A percentile compares a stretch with the other conserved stretches of the same genome.
phyloP scores from a whole-genome alignment of 2,888 invertebrate species.

The Pegoplata infirma region DNA sequence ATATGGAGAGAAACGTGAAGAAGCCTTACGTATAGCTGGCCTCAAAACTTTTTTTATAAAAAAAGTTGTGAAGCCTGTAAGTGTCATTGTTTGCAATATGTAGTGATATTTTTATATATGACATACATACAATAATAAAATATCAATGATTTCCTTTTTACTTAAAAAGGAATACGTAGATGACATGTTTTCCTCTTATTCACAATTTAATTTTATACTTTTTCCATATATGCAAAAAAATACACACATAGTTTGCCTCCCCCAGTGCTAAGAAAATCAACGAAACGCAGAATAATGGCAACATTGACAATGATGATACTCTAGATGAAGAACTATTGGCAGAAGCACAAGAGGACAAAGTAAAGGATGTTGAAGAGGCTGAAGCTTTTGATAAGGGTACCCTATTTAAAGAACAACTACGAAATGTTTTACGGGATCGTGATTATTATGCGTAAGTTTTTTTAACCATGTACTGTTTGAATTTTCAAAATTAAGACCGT shows the following conservation, averaged over 20 bases:
- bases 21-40: conserved; percentile 91
- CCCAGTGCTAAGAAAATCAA: conserved; percentile 72
- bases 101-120: background rate
- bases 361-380: conserved; percentile 35
- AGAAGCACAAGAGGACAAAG: conserved; percentile 58
- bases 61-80: conserved; percentile 89
- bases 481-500: background rate
- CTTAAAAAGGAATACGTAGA: background rate
- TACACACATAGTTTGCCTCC: conserved; percentile 72
- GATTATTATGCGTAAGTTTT: conserved; percentile 87
- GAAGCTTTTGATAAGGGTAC: conserved; percentile 79
- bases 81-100: conserved; percentile 68
- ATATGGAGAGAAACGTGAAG: conserved; percentile 94
- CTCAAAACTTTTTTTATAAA: conserved; percentile 95
- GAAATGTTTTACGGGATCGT: conserved; percentile 90
- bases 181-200: conserved; percentile 3
- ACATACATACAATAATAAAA: conserved; percentile 4
- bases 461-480: background rate
- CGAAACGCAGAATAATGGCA: conserved; percentile 67
- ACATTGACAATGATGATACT: conserved; percentile 64
- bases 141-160: conserved; percentile 28
- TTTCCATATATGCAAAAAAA: background rate
- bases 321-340: conserved; percentile 72
- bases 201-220: background rate
- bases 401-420: conserved; percentile 88